Evolutionary conservation across 2,113 vertebrate species (phyloP).

Genomic region (Vidua macroura): DNA sequence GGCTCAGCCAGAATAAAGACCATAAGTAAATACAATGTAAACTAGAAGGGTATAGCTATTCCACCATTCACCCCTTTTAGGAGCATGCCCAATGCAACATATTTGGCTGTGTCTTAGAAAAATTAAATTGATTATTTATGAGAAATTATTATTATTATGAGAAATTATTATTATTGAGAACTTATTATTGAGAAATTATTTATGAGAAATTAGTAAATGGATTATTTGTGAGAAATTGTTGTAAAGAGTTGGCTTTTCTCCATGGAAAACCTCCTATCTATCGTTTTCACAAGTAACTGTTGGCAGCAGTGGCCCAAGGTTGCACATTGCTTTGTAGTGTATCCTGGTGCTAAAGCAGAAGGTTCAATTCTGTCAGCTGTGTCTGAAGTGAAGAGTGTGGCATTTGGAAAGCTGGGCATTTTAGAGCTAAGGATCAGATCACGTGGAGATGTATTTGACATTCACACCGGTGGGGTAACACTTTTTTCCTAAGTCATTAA

Average conservation of each 20-base stretch:
- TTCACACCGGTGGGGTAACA: background rate
- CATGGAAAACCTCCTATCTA: background rate
- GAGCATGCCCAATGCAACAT: background rate
- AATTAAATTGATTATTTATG: background rate
- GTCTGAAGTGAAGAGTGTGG: background rate
- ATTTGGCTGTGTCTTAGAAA: background rate
- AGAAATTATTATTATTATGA: background rate
- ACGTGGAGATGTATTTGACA: background rate
- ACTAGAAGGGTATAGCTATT: accelerated
- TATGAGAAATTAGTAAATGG: background rate
- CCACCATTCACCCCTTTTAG: background rate
- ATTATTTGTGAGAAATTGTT: background rate
- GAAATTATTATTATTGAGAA: background rate
- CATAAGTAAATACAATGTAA: background rate
- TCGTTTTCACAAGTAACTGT: background rate
- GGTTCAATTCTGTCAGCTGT: background rate
- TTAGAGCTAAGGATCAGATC: background rate
- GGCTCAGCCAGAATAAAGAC: background rate
- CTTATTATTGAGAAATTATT: background rate
- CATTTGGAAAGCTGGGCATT: background rate
- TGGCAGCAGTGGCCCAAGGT: background rate
- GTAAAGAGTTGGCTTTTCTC: background rate
- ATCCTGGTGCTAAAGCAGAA: background rate
- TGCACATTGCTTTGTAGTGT: background rate
- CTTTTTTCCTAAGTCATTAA: background rate